Base-by-base conservation (phyloP, 2,113 vertebrate species). In the Corvus cornix region DNA sequence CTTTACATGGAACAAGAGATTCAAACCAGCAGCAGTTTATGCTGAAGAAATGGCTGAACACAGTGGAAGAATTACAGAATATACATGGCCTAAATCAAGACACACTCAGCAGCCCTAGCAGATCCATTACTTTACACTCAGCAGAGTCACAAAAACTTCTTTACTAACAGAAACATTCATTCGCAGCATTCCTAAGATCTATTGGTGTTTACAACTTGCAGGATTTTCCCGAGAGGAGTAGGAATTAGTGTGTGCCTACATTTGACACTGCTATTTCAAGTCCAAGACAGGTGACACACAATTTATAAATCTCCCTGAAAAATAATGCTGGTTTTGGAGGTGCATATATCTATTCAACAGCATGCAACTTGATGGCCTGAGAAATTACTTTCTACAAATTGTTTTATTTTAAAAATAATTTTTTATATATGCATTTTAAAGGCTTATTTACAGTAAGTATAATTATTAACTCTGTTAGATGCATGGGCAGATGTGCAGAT, bases 391-490 rank as follows among this genome's bases (percentile, higher is more conserved):
- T 53, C 53, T 58, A 87, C 31, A 62, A 92, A 79, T 51, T 13
- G 33, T 67, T 82, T 74, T 75, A 60, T 92, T 95, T 94, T 44
- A 43, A 96, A 96, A 96, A 92, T 75, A 84, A 53, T 37, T 81
- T 52, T 84, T 60, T 19, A 3, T 44, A 63, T 70, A 67, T 51
- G 41, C 55, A 94, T 90, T 97, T 90, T 56, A 72, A 89, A 92
- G 66, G 37, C 46, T 91, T 90, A 90, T 93, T 94, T 96, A 96
- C 92, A 94, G 46, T 68, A 90, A 72, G 17, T 84, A 92, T 62
- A 77, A 44, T 84, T 79, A 90, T 86, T 91, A 90, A 53, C 60
- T 73, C 84, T 73, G 26, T 60, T 66, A 80, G 62, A 52, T 75
- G 46, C 53, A 53, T 0, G 2, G 37, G 52, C 35, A 88, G 52